phyloP scores from a whole-genome alignment of 30 jellyfish, hydroid and myxozoan genomes.

The Euphysa ruthae region DNA sequence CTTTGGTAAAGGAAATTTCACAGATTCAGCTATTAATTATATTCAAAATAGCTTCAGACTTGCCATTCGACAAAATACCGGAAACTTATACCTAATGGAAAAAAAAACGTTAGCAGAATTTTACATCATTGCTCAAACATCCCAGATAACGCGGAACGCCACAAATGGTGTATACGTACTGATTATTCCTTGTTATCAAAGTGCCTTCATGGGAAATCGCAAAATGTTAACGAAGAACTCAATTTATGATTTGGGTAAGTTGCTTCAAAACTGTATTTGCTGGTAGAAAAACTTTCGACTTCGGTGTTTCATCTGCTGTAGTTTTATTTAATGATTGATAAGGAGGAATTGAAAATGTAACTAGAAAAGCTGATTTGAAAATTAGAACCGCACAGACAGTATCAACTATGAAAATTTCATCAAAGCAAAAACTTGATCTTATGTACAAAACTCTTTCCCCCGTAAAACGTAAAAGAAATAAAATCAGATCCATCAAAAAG shows the following conservation, averaged over 20 bases:
- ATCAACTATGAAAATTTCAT: neutral
- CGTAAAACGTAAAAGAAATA: neutral
- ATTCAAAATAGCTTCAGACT: constrained; percentile 4
- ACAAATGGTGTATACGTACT: no score
- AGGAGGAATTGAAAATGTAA: neutral
- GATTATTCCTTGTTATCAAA: neutral
- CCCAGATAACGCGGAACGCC: no score
- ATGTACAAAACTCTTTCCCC: neutral
- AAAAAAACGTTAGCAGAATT: no score
- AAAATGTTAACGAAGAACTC: neutral
- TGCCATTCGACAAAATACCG: constrained; percentile 1
- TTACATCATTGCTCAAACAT: neutral
- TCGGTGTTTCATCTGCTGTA: neutral
- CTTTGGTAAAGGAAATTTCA: neutral
- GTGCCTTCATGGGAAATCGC: constrained; percentile 3
- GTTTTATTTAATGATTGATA: neutral
- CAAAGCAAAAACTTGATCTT: neutral
- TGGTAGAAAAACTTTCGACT: neutral
- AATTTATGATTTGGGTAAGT: neutral
- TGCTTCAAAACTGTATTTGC: neutral
- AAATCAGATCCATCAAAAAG: neutral
- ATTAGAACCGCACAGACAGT: neutral
- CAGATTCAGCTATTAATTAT: neutral
- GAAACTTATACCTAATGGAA: neutral
- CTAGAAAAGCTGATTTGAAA: neutral